Evolutionary conservation across 2,113 vertebrate genomes (phyloP), one percentile per base, ranked within the genome.

Genomic region (Coreoperca whiteheadi): DNA sequence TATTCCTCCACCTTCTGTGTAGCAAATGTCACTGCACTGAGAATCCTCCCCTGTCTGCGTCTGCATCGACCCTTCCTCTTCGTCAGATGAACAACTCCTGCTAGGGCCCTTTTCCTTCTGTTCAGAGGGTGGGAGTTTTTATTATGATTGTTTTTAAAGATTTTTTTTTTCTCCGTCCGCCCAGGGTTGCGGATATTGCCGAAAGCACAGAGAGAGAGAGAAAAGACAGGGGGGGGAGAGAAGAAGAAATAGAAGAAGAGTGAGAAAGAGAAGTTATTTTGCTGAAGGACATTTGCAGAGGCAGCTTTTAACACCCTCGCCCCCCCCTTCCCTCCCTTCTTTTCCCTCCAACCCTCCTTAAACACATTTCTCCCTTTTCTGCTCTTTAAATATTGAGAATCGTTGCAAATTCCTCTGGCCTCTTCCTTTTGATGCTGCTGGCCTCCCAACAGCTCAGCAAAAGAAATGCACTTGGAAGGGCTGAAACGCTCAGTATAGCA

Each of bases 311-410:
- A 90, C 87, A 83, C 81, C 78, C 81, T 50, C 48, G 3, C 48
- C 79, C 1, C 11, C 67, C 39, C 74, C 61, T 28, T 25, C 60
- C 34, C 50, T 11, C 41, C 60, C 30, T 37, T n/a, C 54, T 8
- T n/a, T 54, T 18, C 51, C 61, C 80, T 68, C 81, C 81, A 77
- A 59, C 74, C 69, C 61, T 64, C 39, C 69, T 79, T 90, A 88
- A 91, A 91, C 88, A 90, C 82, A 84, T 77, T 91, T 89, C 76
- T 86, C 70, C 75, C 48, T 59, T 88, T 87, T 85, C 84, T 88
- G 54, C 87, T 92, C 80, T 91, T 93, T 88, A 93, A 93, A 93
- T 92, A 94, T 92, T 92, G 90, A 93, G 90, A 90, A 88, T 89
- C 39, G 0, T 66, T 91, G 81, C 71, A 69, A 87, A 88, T 82